Evolutionary conservation across 2,113 vertebrate genomes (phyloP).

Genomic region (Cyphomyrus plagiostoma): DNA sequence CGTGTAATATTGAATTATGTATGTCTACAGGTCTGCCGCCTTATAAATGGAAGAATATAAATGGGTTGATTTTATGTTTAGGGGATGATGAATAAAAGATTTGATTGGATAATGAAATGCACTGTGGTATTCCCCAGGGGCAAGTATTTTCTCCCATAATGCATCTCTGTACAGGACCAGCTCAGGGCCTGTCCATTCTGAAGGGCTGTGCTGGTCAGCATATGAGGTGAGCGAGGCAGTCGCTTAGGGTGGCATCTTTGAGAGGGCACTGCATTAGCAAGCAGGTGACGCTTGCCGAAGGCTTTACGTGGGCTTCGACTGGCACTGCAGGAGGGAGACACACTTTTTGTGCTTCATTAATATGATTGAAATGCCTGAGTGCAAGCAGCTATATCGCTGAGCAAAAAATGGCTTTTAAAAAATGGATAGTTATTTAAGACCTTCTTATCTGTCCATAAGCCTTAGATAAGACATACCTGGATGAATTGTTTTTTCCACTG

Average conservation of each 20-base stretch:
- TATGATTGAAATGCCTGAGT: not conserved
- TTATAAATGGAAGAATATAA: conserved; percentile 10
- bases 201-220: not conserved
- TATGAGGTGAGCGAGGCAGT: not conserved
- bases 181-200: not conserved
- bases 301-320: not conserved
- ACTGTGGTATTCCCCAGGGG: not conserved
- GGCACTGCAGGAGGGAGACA: not conserved
- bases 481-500: not conserved
- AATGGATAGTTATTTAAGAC: not conserved
- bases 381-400: not conserved
- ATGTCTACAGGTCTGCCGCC: not conserved
- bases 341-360: not conserved
- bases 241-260: not conserved
- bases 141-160: not conserved
- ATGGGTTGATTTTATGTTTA: conserved; percentile 17
- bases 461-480: not conserved
- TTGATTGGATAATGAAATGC: conserved; percentile 16
- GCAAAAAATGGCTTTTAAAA: conserved; percentile 3
- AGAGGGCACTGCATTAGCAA: not conserved
- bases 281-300: not conserved
- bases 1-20: conserved; percentile 9
- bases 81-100: conserved; percentile 17
- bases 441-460: not conserved
- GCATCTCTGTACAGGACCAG: not conserved